These are phyloP conservation scores for Blera fallax DNA, from an alignment of 2,888 invertebrate species.

Conservation along the genomic window DNA sequence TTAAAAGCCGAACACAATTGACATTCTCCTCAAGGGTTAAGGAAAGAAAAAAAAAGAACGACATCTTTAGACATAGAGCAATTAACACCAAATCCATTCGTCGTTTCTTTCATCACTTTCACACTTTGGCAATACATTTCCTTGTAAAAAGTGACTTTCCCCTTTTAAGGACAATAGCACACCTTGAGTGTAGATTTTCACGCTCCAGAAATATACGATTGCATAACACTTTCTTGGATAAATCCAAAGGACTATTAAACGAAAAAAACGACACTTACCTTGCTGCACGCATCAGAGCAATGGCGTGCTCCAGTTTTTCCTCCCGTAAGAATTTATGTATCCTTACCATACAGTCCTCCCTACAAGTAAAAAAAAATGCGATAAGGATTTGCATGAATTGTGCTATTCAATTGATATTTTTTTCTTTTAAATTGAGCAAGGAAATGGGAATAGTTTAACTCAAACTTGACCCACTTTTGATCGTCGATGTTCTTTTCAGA, in stretches of 20 bases:
- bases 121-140: not conserved
- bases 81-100: constrained; percentile 45
- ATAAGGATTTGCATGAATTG: not conserved
- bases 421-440: not conserved
- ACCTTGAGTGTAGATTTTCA: not conserved
- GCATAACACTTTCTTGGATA: not conserved
- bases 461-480: constrained; percentile 87
- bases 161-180: constrained; percentile 10
- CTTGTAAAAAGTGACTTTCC: not conserved
- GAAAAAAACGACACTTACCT: constrained; percentile 82
- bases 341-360: constrained; percentile 92
- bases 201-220: constrained; percentile 29
- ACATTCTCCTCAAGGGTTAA: not conserved
- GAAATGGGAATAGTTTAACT: constrained; percentile 4
- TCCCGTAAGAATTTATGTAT: constrained; percentile 90
- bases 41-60: not conserved
- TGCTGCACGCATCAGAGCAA: constrained; percentile 91
- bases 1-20: not conserved
- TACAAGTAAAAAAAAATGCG: constrained; percentile 80
- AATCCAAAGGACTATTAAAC: constrained; percentile 10
- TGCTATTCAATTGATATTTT: not conserved
- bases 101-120: constrained; percentile 1
- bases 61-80: constrained; percentile 31
- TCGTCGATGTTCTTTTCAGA: constrained; percentile 92
- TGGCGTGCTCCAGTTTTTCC: constrained; percentile 88